Evolutionary conservation across 2,888 invertebrate species (phyloP), one percentile per base, ranked within the genome.

Genomic region (Iphiclides podalirius): DNA sequence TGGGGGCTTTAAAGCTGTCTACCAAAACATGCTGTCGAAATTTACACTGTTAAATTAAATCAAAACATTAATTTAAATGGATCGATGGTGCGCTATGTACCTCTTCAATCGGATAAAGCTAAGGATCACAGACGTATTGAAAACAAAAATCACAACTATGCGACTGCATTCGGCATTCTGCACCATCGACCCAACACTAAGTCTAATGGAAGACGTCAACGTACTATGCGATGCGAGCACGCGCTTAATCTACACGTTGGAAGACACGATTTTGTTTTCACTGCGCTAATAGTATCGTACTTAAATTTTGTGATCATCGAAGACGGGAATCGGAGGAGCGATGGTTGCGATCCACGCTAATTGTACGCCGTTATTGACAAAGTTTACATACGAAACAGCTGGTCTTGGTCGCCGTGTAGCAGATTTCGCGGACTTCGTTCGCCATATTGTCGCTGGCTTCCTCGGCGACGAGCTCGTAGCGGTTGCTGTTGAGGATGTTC

Each of bases 381-480:
- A 81, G 66, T 64, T 84, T 87, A 86, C 88, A 88, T 81, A 88
- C 83, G 73, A 79, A 68, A 66, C 88, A 88, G 66, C 64, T 72
- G 59, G 57, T 59, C 45, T 72, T 76, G 53, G 56, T 67, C 55
- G 78, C 73, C 55, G 79, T 63, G 79, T 90, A 87, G 81, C 90
- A 83, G 78, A 89, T 85, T 68, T 91, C 90, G 45, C 85, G 81
- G 43, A 90, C 80, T 74, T 91, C 91, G 63, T 91, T 91, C 48
- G 89, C 85, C 72, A 91, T 73, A 71, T 91, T 92, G 52, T 91
- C 91, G 61, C 77, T 88, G 67, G 89, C 79, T 68, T 90, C 91
- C 49, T 76, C 78, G 34, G 71, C 64, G 55, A 87, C 61, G 28
- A 87, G 63, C 66, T 87, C 79, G 63, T 79, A 89, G 50, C 89